Conservation (phyloP, 2,113 vertebrate genomes). For the Lipotes vexillifer region DNA sequence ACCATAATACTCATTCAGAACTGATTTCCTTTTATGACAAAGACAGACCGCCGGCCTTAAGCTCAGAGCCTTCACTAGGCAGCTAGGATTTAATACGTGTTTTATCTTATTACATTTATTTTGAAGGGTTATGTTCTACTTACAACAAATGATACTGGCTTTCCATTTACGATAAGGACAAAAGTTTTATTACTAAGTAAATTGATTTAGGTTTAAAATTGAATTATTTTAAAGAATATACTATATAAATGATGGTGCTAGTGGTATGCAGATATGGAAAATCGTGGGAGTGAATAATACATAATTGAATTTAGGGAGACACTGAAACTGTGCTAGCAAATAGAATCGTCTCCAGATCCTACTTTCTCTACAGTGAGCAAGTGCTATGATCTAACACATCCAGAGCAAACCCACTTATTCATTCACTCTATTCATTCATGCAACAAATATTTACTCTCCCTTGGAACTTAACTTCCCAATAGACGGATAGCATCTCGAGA, state of each 20-base stretch:
- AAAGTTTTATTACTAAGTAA: conserved; percentile 10
- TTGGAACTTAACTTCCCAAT: background rate
- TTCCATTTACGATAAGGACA: conserved; percentile 28
- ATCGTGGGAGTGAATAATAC: too few species aligned
- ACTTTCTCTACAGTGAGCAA: background rate
- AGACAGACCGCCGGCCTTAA: rapidly evolving
- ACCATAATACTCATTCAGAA: rapidly evolving
- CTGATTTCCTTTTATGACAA: rapidly evolving
- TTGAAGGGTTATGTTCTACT: background rate
- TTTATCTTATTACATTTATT: background rate
- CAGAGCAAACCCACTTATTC: background rate
- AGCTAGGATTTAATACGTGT: background rate
- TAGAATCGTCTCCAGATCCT: too few species aligned
- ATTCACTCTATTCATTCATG: rapidly evolving
- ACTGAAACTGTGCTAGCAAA: background rate
- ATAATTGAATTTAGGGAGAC: background rate
- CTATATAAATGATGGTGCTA: background rate
- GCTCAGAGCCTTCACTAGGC: rapidly evolving
- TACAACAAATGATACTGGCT: background rate
- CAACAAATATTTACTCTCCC: rapidly evolving
- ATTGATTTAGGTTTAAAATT: conserved; percentile 32
- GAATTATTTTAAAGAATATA: conserved; percentile 8
- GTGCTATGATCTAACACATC: rapidly evolving
- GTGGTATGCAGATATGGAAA: background rate
- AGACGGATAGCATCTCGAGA: rapidly evolving